Base-by-base conservation (phyloP, 2,113 vertebrate species). In the Prochilodus magdalenae region DNA sequence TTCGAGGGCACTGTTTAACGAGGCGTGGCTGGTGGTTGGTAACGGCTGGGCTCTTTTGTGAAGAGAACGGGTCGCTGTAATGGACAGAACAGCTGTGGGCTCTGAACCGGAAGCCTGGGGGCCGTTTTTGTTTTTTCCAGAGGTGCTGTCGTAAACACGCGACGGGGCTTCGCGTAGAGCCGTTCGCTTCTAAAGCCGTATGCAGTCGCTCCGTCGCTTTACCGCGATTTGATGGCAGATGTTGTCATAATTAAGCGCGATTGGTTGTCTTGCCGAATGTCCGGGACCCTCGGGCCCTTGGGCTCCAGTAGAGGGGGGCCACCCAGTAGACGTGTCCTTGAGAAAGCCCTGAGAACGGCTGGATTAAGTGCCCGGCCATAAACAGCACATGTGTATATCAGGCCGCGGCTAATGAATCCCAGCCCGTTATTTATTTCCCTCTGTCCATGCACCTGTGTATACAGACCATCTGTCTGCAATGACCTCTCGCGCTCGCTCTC, bases 391-490 rank as follows among this genome's bases (percentile, higher is more conserved):
- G 92, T 93, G 89, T 89, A 86, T 88, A 88, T 89, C 80, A 29
- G 84, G 89, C 88, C 83, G 83, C 75, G 87, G 80, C 92, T 93
- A 93, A 93, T 89, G 90, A 93, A 91, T 90, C 85, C 87, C 88
- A 87, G 86, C 87, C 88, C 83, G 88, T 94, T 94, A 92, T 94
- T 93, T 93, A 91, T 93, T 92, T 93, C 90, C 88, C 70, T 88
- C 89, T 83, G 86, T 90, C 89, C 73, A 88, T 90, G 93, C 94
- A 94, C 92, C 93, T 94, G 93, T 92, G 90, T 90, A 92, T 87
- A 92, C 90, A 80, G 87, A 88, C 91, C 92, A 94, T 92, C 93
- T 94, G 92, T 92, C 90, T 91, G 77, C 89, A 92, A 93, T 94
- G 92, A 91, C 91, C 81, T 36, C 83, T 93, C 87, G 86, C 85